Conservation (phyloP, 1,140 invertebrate genomes). For the Halesus radiatus region DNA sequence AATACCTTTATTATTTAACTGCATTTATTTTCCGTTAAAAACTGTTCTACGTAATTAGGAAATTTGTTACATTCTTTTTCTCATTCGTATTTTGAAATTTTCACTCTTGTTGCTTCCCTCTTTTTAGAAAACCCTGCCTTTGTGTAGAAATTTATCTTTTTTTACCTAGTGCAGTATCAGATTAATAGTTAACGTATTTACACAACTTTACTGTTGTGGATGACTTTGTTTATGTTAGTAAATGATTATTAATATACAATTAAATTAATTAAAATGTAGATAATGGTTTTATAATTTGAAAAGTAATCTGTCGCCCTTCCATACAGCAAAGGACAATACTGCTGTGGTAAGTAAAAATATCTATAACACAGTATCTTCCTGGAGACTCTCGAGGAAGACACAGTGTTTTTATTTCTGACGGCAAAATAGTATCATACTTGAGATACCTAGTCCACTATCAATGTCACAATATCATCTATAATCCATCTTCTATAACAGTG, state of each 20-base stretch:
- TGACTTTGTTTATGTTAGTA: slow-evolving; percentile 5
- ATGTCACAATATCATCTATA: too few relatives aligned
- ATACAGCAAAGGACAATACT: too few relatives aligned
- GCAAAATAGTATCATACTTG: too few relatives aligned
- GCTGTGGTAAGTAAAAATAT: too few relatives aligned
- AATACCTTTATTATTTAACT: not conserved
- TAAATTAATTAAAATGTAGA: not conserved
- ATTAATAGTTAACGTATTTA: not conserved
- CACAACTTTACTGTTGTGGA: not conserved
- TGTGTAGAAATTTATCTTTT: not conserved
- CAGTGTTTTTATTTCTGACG: too few relatives aligned
- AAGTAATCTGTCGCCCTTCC: too few relatives aligned
- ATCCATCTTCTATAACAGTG: too few relatives aligned
- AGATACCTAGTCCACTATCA: too few relatives aligned
- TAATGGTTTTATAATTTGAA: too few relatives aligned
- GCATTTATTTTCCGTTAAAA: slow-evolving; percentile 3
- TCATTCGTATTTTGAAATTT: not conserved
- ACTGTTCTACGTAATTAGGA: not conserved
- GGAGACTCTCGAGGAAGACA: too few relatives aligned
- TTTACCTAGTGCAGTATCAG: not conserved
- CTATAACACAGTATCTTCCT: too few relatives aligned
- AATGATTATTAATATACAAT: slow-evolving; percentile 8
- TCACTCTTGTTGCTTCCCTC: not conserved
- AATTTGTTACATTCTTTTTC: not conserved
- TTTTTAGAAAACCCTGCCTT: not conserved